Evolutionary conservation across 2,888 invertebrate genomes (phyloP).

Genomic region (Ptycholaimellus sp.): DNA sequence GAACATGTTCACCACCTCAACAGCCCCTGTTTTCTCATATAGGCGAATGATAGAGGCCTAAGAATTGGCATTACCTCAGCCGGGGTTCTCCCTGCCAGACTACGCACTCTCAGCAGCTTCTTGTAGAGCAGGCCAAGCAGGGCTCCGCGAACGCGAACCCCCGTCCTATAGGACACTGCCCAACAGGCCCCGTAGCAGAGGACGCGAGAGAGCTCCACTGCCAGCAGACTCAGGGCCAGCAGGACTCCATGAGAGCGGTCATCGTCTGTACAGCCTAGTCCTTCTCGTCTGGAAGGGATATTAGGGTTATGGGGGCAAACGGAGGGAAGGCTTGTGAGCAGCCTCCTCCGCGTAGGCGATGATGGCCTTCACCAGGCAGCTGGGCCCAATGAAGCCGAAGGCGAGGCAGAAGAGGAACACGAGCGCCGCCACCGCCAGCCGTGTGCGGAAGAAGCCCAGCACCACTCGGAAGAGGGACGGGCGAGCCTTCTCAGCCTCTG

Average conservation of each 20-base stretch:
- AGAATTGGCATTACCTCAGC: conserved; percentile 27
- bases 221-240: neutral
- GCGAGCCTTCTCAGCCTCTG: conserved; percentile 18
- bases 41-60: neutral
- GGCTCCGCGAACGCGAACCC: conserved; percentile 27
- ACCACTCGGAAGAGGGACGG: conserved; percentile 17
- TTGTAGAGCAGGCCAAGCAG: conserved; percentile 28
- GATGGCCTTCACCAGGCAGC: conserved; percentile 10
- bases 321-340: no score
- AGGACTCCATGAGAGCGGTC: conserved; percentile 6
- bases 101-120: conserved; percentile 23
- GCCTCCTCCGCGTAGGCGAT: conserved; percentile 20
- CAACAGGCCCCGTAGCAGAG: conserved; percentile 27
- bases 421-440: conserved; percentile 21
- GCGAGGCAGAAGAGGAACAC: conserved; percentile 19
- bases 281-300: no score
- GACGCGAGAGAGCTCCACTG: conserved; percentile 24
- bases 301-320: no score
- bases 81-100: conserved; percentile 24
- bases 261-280: conserved; percentile 5
- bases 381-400: conserved; percentile 25
- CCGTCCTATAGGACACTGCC: conserved; percentile 27
- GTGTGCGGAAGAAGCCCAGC: conserved; percentile 20
- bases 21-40: neutral
- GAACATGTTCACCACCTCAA: conserved; percentile 29